Conservation (phyloP, 2,113 vertebrate species). For the Cinclus cinclus region DNA sequence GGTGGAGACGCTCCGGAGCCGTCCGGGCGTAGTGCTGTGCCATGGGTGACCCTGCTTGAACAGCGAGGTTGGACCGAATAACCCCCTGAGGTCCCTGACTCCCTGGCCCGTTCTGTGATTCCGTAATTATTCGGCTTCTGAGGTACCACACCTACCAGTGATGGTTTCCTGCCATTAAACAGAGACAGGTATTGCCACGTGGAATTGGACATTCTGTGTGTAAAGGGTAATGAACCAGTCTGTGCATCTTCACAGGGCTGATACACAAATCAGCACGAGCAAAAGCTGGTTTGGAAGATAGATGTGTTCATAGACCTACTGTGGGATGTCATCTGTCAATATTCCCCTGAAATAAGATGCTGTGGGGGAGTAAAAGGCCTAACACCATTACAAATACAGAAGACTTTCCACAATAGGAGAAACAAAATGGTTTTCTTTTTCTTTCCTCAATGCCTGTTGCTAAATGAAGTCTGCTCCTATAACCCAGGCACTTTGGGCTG, state of each 20-base stretch:
- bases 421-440: background rate
- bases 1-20: background rate
- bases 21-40: background rate
- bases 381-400: background rate
- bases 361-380: background rate
- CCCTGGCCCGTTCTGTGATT: background rate
- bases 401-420: background rate
- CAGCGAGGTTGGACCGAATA: background rate
- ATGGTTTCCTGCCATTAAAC: background rate
- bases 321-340: fast-evolving
- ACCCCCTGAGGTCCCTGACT: background rate
- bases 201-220: background rate
- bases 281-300: background rate
- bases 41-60: too few relatives aligned
- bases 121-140: background rate
- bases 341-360: background rate
- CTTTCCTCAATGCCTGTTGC: background rate
- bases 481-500: background rate
- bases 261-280: too few relatives aligned
- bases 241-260: fast-evolving
- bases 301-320: background rate
- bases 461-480: background rate
- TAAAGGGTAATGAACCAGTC: background rate
- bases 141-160: fast-evolving
- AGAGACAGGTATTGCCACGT: background rate